Base-by-base conservation (phyloP, 2,888 invertebrate genomes). In the Ochlodes sylvanus region DNA sequence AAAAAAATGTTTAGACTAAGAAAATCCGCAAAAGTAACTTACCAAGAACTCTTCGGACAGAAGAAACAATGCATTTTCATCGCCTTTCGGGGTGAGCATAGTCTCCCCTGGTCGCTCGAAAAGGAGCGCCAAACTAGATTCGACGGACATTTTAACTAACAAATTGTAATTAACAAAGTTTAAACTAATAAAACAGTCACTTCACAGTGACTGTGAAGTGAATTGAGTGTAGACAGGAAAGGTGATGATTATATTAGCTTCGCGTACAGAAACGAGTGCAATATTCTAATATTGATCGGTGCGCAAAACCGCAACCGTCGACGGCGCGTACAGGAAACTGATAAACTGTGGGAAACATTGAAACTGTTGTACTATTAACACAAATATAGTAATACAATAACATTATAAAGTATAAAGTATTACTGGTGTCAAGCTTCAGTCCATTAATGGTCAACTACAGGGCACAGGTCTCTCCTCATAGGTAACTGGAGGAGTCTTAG, bases 41-140 rank as follows among this genome's bases (percentile, higher is more conserved):
- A 96, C 96, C 94, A 96, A 80, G 75, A 94, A 94, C 70, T 94
- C 87, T 63, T 94, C 83, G 0, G 95, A 94, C 6, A 96, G 92
- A 72, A 95, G 94, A 72, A 96, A 96, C 14, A 94, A 86, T 17
- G 94, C 87, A 70, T 94, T 94, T 0, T 92, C 76, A 0, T 95
- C 94, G 14, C 95, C 95, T 77, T 95, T 96, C 0, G 95, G 94
- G 19, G 94, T 92, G 71, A 95, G 94, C 66, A 95, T 81, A 0
- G 95, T 93, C 79, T 95, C 95, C 41, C 89, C 87, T 0, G 95
- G 95, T 38, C 95, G 93, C 77, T 95, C 95, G 77, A 94, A 95
- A 70, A 96, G 83, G 65, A 92, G 80, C 68, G 79, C 70, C 12
- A 94, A 76, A 72, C 81, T 82, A n/a, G 82, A 72, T 0, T 67